Evolutionary conservation across 2,888 invertebrate species (phyloP), one percentile per base, ranked within the genome.

Genomic region (Tiliacea aurago): DNA sequence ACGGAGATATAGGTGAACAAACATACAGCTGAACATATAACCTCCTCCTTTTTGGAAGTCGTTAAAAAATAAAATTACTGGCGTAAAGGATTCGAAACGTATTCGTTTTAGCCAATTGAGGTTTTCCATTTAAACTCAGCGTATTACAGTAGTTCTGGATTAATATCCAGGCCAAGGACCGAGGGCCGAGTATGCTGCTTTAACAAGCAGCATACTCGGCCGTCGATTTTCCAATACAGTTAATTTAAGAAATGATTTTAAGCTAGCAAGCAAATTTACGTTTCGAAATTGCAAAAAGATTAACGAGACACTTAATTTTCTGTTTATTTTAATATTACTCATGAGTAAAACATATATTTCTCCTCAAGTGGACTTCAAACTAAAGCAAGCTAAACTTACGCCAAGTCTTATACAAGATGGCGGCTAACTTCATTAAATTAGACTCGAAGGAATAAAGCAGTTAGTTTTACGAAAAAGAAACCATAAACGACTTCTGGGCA

Each of bases 361-460:
- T 49, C 33, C 47, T 28, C 41, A 15, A 43, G 43, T 33, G 43
- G 62, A 56, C 6, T n/a, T 37, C 10, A 59, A 11, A 61, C 7
- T 5, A 23, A 41, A 15, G 55, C 49, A 6, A 41, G 37, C 47
- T 47, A 15, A 59, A 23, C 15, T 20, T 47, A 23, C 15, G 18
- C 18, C 23, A 23, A 55, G 28, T 69, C 56, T 43, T 71, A 68
- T 33, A 61, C 10, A 15, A 59, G 33, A 33, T 28, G 28, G 28
- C 28, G 23, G 56, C n/a, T 43, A 49, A 74, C 56, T 72, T 72
- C 13, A 56, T 43, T 49, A 63, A 63, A 73, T 75, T 61, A 53
- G 59, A 18, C 61, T 20, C 53, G 23, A 47, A 28, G 10, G 51
- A 61, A 65, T 65, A 43, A 47, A 65, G 41, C 28, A 47, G 62